These are phyloP conservation scores for Trididemnum nubilum DNA, from an alignment of 23 tunicate species.

Conservation along the genomic window DNA sequence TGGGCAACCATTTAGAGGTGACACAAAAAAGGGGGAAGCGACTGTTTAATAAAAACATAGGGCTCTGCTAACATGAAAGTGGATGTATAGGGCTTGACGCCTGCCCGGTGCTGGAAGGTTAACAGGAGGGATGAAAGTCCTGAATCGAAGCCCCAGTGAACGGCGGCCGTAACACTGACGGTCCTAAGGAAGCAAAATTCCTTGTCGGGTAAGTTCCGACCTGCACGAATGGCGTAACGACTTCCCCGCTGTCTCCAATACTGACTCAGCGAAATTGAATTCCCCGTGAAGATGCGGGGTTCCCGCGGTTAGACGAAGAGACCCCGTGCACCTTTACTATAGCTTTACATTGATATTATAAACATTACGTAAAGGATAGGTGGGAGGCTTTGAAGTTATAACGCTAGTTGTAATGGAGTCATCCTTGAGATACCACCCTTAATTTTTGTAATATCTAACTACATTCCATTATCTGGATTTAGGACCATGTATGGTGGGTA, in stretches of 20 bases:
- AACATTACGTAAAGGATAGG: not conserved
- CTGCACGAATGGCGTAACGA: constrained; percentile 28
- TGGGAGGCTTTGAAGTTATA: not conserved
- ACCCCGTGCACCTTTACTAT: constrained; percentile 23
- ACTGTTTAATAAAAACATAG: constrained; percentile 20
- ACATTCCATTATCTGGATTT: not conserved
- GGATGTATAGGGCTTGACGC: constrained; percentile 14
- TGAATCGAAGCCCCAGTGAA: constrained; percentile 19
- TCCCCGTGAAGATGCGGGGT: constrained; percentile 2
- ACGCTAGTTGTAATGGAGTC: not conserved
- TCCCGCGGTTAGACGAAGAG: constrained; percentile 10
- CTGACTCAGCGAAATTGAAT: not conserved
- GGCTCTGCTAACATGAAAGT: not conserved
- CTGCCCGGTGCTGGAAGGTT: constrained; percentile 29
- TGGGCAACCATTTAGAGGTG: not conserved
- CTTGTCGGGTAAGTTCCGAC: constrained; percentile 30
- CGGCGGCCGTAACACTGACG: constrained; percentile 23
- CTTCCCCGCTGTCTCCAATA: not conserved
- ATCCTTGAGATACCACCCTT: constrained; percentile 14
- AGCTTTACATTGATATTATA: not conserved
- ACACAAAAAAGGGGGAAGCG: not conserved
- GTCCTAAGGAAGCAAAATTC: constrained; percentile 23
- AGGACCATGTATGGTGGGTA: constrained; percentile 11
- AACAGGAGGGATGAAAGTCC: not conserved
- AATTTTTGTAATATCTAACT: not conserved